These are phyloP conservation scores for Cylloceria caligata DNA, from an alignment of 2,888 invertebrate species.

Conservation along the genomic window DNA sequence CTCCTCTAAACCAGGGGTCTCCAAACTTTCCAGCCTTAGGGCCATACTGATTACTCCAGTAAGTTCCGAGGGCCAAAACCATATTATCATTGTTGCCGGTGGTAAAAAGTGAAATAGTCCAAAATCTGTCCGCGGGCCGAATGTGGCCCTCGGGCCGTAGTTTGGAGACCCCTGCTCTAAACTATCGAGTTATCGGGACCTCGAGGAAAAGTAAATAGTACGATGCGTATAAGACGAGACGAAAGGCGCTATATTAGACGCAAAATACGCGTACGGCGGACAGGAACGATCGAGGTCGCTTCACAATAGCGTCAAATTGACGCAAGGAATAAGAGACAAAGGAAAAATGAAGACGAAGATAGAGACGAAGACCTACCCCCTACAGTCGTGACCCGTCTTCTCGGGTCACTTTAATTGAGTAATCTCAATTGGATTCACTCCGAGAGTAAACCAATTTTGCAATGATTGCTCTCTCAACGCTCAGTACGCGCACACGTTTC, in stretches of 20 bases:
- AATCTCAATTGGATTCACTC: conserved; percentile 78
- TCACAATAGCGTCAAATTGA: conserved; percentile 76
- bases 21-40: too few species aligned
- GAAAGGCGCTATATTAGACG: not conserved
- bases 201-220: not conserved
- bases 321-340: conserved; percentile 31
- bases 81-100: too few species aligned
- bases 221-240: not conserved
- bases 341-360: conserved; percentile 19
- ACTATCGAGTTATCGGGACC: not conserved
- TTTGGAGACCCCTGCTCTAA: too few species aligned
- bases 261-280: conserved; percentile 3
- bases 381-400: conserved; percentile 10
- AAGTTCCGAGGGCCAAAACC: too few species aligned
- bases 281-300: conserved; percentile 69
- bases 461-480: conserved; percentile 62
- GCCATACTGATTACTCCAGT: too few species aligned
- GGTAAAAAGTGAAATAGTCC: too few species aligned
- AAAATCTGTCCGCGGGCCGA: too few species aligned
- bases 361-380: not conserved
- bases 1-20: too few species aligned
- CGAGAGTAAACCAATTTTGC: conserved; percentile 76
- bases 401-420: conserved; percentile 74
- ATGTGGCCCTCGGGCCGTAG: too few species aligned
- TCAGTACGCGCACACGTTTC: conserved; percentile 4